Evolutionary conservation across 1,140 invertebrate genomes (phyloP), one percentile per base, ranked within the genome.

Genomic region (Ceratosolen fusciceps): DNA sequence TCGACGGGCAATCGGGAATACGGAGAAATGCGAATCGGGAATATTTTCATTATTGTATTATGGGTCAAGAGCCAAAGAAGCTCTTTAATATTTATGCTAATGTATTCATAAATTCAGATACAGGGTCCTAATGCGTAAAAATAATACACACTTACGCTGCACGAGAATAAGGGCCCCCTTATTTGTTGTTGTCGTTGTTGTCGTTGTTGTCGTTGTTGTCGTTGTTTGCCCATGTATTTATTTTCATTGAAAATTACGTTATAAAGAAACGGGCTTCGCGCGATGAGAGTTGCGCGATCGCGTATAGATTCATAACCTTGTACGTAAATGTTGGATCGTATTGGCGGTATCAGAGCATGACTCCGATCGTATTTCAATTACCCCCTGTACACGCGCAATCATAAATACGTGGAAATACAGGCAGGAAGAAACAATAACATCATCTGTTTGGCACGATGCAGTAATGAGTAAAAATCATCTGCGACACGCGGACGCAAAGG

Each of bases 31-130:
- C 21, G 52, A 54, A 54, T 54, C 16, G 21, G 52, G 24, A 24
- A 54, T 54, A 54, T 7, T 54, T 54, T 54, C 52, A n/a, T n/a
- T n/a, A n/a, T n/a, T n/a, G n/a, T 54, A 54, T 54, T 54, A 54
- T 54, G 7, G 52, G 52, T n/a, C 0, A 54, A 54, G 52, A 54
- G 21, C 21, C 52, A 19, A 58, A 8, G 26, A n/a, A n/a, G n/a
- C n/a, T n/a, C n/a, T 24, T 58, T 58, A 26, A 26, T 58, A 58
- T 8, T 5, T 58, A 12, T 54, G 21, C 21, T 21, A n/a, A 54
- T 54, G 39, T 43, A 12, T 12, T 43, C 39, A 12, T 43, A 7
- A 12, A 7, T 43, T 26, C 12, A 24, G 2, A 26, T 12, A 26
- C 24, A 10, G 10, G 1, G 12, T 58, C 24, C 54, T 26, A n/a